Conservation (phyloP, 2,888 invertebrate genomes). For the Tiphia femorata region DNA sequence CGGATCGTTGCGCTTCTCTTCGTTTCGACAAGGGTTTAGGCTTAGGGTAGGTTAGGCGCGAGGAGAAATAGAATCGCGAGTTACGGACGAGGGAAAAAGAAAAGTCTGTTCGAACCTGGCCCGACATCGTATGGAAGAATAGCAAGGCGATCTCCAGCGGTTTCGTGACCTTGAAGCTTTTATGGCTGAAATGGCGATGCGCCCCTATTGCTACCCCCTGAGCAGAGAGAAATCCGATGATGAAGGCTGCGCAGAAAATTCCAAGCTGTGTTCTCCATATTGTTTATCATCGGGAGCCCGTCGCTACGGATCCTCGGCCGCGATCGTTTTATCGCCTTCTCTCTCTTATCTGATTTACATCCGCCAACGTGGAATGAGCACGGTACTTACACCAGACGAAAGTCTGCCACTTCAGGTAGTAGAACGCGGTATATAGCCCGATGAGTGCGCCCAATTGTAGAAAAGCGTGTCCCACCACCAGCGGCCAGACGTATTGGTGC, state of each 20-base stretch:
- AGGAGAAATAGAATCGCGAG: background rate
- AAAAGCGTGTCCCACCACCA: background rate
- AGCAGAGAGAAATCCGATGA: constrained; percentile 6
- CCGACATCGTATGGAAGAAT: constrained; percentile 34
- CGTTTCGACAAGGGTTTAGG: background rate
- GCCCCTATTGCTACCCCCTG: constrained; percentile 29
- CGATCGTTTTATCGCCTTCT: too few species aligned
- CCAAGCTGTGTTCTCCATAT: background rate
- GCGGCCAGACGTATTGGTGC: constrained; percentile 10
- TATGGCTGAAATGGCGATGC: constrained; percentile 41
- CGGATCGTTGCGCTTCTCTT: background rate
- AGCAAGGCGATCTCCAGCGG: constrained; percentile 22
- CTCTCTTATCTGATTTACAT: too few species aligned
- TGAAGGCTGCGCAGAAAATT: constrained; percentile 8
- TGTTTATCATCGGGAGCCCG: background rate
- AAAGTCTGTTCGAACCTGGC: constrained; percentile 33
- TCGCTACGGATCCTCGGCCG: background rate
- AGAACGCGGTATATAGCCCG: constrained; percentile 25
- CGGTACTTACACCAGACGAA: too few species aligned
- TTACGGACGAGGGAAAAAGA: background rate
- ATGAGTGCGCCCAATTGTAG: constrained; percentile 15
- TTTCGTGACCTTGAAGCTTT: constrained; percentile 29
- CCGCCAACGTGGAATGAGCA: too few species aligned
- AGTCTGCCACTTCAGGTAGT: constrained; percentile 21
- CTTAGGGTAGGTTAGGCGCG: background rate